Percentiles rank a stretch among this genome's conserved stretches.
These are phyloP conservation scores for Drosophila barbarae DNA, from an alignment of 2,888 invertebrate genomes.

Conservation along the genomic window DNA sequence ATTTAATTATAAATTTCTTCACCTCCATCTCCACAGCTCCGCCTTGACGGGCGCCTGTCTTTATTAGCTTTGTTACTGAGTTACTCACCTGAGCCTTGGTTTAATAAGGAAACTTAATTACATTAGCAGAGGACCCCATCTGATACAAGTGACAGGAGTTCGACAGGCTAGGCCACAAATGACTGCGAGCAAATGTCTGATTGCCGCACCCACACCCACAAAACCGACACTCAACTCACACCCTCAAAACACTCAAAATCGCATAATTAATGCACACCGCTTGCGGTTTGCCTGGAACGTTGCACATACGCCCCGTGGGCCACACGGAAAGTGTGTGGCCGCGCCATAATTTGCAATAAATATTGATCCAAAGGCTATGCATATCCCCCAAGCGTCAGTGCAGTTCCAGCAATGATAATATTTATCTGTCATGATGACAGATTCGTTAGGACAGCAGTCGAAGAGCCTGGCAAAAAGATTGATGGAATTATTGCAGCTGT, in stretches of 20 bases:
- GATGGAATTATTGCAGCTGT: constrained; percentile 24
- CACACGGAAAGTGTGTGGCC: constrained; percentile 29
- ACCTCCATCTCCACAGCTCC: constrained; percentile 1
- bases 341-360: constrained; percentile 39
- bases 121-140: constrained; percentile 20
- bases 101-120: constrained; percentile 31
- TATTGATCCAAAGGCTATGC: constrained; percentile 29
- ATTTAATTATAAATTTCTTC: constrained; percentile 47
- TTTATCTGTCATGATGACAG: constrained; percentile 35
- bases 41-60: not conserved
- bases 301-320: constrained; percentile 37
- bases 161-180: constrained; percentile 25
- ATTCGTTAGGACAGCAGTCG: constrained; percentile 11
- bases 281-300: constrained; percentile 32
- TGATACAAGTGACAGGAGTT: constrained; percentile 11
- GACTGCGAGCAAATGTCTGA: constrained; percentile 11
- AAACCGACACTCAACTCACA: constrained; percentile 5
- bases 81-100: constrained; percentile 4
- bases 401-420: constrained; percentile 25
- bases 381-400: not conserved
- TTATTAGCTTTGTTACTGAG: constrained; percentile 20
- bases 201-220: constrained; percentile 7
- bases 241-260: constrained; percentile 31
- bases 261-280: constrained; percentile 30
- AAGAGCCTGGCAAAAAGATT: constrained; percentile 1